Percentiles rank a stretch among this genome's conserved stretches.
phyloP scores from a whole-genome alignment of 2,888 invertebrate genomes.

The Heterodera filipjevi region DNA sequence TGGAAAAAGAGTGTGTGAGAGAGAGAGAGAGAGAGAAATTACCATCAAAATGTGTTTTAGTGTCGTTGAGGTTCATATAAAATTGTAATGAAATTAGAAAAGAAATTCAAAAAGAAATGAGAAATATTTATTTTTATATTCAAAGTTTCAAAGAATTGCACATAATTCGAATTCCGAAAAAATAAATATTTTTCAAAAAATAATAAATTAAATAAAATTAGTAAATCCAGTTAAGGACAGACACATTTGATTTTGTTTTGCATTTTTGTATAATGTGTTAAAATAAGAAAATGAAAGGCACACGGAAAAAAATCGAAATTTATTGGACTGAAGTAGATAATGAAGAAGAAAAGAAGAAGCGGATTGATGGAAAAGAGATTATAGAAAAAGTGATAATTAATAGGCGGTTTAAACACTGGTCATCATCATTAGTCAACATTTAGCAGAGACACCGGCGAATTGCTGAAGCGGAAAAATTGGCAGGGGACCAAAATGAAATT shows the following conservation, averaged over 20 bases:
- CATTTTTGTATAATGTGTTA: neutral
- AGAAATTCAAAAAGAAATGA: neutral
- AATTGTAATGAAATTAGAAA: neutral
- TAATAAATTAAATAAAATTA: neutral
- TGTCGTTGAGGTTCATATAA: neutral
- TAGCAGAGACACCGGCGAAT: conserved; percentile 2
- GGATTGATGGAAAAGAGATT: neutral
- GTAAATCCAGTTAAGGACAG: neutral
- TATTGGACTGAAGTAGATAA: conserved; percentile 10
- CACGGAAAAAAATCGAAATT: neutral
- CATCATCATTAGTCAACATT: neutral
- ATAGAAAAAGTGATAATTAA: neutral
- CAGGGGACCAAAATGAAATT: neutral
- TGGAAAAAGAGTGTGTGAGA: no score
- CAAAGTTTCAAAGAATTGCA: neutral
- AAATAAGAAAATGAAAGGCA: conserved; percentile 5
- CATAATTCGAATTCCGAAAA: neutral
- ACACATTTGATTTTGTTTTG: neutral
- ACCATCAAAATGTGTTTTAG: conserved; percentile 1
- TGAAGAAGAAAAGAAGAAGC: neutral
- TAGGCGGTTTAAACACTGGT: no score
- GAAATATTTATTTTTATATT: neutral
- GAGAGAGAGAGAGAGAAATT: neutral
- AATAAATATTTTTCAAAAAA: conserved; percentile 1
- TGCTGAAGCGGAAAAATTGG: neutral